Percentiles rank a stretch among this genome's conserved stretches.
Evolutionary conservation across 2,888 invertebrate species (phyloP).

Genomic region (Aphodius granarius): DNA sequence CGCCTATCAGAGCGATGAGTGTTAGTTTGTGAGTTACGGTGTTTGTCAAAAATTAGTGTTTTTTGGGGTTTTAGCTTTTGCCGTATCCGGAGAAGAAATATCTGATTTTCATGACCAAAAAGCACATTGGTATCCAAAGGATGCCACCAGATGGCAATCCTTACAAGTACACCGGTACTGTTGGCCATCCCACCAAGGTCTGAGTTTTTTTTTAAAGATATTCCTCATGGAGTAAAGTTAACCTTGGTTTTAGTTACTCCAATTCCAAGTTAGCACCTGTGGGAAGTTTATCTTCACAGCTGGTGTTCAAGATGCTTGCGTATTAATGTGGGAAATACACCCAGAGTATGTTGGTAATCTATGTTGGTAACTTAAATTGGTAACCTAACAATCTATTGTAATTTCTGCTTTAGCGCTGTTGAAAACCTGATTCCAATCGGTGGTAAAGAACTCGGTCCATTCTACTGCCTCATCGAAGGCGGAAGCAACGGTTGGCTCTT

Average conservation of each 20-base stretch:
- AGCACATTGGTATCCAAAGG: conserved; percentile 68
- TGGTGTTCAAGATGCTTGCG: conserved; percentile 57
- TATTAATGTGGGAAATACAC: conserved; percentile 63
- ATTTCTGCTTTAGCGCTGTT: conserved; percentile 53
- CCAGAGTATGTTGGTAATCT: conserved; percentile 57
- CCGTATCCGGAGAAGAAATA: conserved; percentile 52
- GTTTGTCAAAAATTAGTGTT: too few relatives aligned
- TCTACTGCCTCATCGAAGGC: conserved; percentile 70
- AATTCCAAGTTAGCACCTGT: conserved; percentile 53
- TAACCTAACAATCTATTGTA: neutral
- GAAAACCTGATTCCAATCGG: conserved; percentile 58
- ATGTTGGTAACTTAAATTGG: too few relatives aligned
- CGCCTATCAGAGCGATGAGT: conserved; percentile 21
- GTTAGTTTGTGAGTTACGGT: conserved; percentile 3
- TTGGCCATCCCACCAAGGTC: conserved; percentile 69
- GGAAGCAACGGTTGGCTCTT: conserved; percentile 72
- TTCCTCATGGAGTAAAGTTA: neutral
- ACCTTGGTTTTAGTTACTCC: conserved; percentile 45
- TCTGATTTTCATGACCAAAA: conserved; percentile 65
- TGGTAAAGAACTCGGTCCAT: conserved; percentile 65
- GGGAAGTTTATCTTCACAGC: conserved; percentile 60
- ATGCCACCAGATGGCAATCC: conserved; percentile 77
- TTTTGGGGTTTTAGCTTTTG: conserved; percentile 45
- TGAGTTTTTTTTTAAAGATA: neutral
- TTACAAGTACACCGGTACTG: conserved; percentile 63